These are phyloP conservation scores for Teleopsis dalmanni DNA, from an alignment of 1,140 invertebrate genomes.

Conservation along the genomic window DNA sequence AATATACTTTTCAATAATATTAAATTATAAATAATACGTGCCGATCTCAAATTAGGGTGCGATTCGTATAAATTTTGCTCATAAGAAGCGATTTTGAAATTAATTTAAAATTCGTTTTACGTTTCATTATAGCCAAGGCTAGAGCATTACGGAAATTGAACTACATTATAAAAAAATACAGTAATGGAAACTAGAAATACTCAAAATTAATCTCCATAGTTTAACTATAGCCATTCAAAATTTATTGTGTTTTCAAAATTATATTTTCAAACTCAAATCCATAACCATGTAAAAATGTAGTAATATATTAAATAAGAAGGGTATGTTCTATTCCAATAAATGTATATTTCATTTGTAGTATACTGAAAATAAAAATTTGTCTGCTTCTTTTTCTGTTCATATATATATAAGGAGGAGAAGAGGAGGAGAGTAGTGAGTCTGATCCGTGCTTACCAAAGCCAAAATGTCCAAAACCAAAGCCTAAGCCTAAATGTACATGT, in stretches of 20 bases:
- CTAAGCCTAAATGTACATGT: constrained; percentile 2
- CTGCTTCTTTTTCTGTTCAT: neutral
- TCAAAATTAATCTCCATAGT: neutral
- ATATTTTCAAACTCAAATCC: neutral
- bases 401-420: neutral
- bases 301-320: too few relatives aligned
- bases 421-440: constrained; percentile 6
- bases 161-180: constrained; percentile 34
- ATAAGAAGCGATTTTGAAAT: too few relatives aligned
- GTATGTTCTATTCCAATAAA: constrained; percentile 9
- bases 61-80: constrained; percentile 8
- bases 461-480: constrained; percentile 1
- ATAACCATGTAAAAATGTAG: neutral
- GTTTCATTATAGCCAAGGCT: constrained; percentile 23
- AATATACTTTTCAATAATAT: too few relatives aligned
- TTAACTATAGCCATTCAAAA: neutral
- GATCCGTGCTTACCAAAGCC: constrained; percentile 7
- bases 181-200: constrained; percentile 8
- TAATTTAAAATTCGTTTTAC: constrained; percentile 4
- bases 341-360: too few relatives aligned
- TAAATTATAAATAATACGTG: too few relatives aligned
- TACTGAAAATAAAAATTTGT: neutral
- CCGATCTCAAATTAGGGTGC: too few relatives aligned
- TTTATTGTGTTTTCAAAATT: neutral
- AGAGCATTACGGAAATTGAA: constrained; percentile 30